phyloP scores from a whole-genome alignment of 2,797 vertebrate genomes.

The Discoglossus pictus region DNA sequence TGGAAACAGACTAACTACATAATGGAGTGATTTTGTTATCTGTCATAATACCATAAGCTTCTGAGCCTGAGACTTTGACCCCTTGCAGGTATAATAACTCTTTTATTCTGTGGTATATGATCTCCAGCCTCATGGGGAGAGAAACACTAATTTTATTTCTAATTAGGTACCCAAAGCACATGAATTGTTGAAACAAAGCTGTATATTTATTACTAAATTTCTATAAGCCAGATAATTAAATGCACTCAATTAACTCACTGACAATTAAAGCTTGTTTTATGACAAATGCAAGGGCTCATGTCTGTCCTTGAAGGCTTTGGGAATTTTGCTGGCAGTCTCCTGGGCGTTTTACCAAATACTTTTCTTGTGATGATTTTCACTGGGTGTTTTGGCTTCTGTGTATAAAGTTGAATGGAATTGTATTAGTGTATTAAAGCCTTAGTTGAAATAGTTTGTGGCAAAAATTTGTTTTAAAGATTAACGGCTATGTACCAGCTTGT shows the following conservation, averaged over 20 bases:
- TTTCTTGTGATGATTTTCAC: no score
- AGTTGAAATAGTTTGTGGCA: no score
- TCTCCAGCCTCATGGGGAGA: conserved; percentile 61
- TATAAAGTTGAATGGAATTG: no score
- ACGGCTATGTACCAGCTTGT: no score
- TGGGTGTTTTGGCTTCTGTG: no score
- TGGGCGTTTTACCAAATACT: no score
- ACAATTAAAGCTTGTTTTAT: no score
- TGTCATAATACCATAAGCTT: conserved; percentile 91
- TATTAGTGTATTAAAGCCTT: no score
- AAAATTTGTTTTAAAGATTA: no score
- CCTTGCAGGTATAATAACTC: conserved; percentile 90
- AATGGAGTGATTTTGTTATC: conserved; percentile 95
- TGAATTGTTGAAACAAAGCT: conserved; percentile 89
- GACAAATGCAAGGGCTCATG: no score
- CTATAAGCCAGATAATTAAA: conserved; percentile 80
- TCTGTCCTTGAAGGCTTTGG: no score
- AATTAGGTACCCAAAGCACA: conserved; percentile 82
- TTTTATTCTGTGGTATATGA: conserved; percentile 81
- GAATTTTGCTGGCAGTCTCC: no score
- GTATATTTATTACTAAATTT: conserved; percentile 84
- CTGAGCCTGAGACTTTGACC: conserved; percentile 94
- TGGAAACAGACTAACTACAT: conserved; percentile 86
- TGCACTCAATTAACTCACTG: conserved; percentile 77
- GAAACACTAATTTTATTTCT: conserved; percentile 60